A percentile compares a stretch with the other conserved stretches of the same genome.
Evolutionary conservation across 2,888 invertebrate species (phyloP).

Genomic region (Kuschelorhynchus macadamiae): DNA sequence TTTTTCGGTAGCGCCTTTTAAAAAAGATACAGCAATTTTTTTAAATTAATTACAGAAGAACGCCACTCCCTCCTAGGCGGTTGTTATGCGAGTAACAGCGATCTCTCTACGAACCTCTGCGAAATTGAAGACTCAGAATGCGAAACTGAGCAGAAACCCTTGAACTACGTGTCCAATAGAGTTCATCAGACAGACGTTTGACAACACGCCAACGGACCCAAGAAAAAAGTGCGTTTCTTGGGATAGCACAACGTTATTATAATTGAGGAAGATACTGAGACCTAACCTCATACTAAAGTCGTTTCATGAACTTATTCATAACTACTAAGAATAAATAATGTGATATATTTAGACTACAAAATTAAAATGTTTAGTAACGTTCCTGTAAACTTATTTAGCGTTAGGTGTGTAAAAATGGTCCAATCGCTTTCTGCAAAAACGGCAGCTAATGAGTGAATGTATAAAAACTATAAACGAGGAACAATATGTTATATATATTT

Average conservation of each 20-base stretch:
- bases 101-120: slow-evolving; percentile 89
- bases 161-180: slow-evolving; percentile 64
- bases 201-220: slow-evolving; percentile 56
- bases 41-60: slow-evolving; percentile 72
- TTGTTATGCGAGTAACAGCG: slow-evolving; percentile 83
- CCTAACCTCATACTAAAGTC: slow-evolving; percentile 19
- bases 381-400: slow-evolving; percentile 9
- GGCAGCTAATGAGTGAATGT: slow-evolving; percentile 5
- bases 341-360: no score
- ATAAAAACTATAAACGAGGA: background rate
- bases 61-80: slow-evolving; percentile 83
- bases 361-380: slow-evolving; percentile 1
- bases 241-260: slow-evolving; percentile 62
- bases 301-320: no score
- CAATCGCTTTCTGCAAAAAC: background rate
- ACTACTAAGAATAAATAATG: no score
- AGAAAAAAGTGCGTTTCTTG: slow-evolving; percentile 59
- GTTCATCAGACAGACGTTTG: slow-evolving; percentile 69
- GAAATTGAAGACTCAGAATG: slow-evolving; percentile 93
- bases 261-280: slow-evolving; percentile 42
- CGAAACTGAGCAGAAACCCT: slow-evolving; percentile 72
- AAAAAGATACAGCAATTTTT: slow-evolving; percentile 11
- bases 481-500: no score
- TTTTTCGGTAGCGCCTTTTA: no score
- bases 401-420: background rate